Conservation (phyloP, 2,113 vertebrate species). For the Aegithalos caudatus region DNA sequence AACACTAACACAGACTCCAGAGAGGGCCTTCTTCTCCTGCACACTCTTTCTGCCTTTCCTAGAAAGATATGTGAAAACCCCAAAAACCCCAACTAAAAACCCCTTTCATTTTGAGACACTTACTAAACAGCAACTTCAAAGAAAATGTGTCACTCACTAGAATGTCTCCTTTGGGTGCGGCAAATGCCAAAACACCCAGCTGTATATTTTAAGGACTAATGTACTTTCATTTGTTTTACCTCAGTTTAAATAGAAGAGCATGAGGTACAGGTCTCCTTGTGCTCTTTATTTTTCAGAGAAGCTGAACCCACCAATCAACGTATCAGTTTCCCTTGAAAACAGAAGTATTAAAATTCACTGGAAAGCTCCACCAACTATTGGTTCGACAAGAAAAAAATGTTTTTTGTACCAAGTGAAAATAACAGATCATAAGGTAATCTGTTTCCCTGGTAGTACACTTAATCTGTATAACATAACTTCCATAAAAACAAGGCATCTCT, state of each 20-base stretch:
- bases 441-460: neutral
- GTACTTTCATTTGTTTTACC: neutral
- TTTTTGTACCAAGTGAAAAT: slow-evolving; percentile 68
- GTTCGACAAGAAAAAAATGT: neutral
- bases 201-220: neutral
- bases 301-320: slow-evolving; percentile 45
- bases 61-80: rapidly evolving
- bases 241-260: neutral
- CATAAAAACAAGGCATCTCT: neutral
- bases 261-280: neutral
- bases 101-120: neutral
- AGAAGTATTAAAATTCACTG: slow-evolving; percentile 54
- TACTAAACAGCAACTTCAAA: neutral
- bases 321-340: slow-evolving; percentile 46
- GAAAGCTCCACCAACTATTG: slow-evolving; percentile 39
- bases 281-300: slow-evolving; percentile 61
- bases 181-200: neutral
- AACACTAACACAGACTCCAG: rapidly evolving
- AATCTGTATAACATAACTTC: neutral
- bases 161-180: neutral
- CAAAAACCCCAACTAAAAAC: neutral
- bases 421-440: slow-evolving; percentile 5
- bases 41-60: neutral
- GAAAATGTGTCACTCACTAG: neutral
- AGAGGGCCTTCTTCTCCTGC: rapidly evolving